phyloP scores from a whole-genome alignment of 1,140 invertebrate species.

The Arion vulgaris region DNA sequence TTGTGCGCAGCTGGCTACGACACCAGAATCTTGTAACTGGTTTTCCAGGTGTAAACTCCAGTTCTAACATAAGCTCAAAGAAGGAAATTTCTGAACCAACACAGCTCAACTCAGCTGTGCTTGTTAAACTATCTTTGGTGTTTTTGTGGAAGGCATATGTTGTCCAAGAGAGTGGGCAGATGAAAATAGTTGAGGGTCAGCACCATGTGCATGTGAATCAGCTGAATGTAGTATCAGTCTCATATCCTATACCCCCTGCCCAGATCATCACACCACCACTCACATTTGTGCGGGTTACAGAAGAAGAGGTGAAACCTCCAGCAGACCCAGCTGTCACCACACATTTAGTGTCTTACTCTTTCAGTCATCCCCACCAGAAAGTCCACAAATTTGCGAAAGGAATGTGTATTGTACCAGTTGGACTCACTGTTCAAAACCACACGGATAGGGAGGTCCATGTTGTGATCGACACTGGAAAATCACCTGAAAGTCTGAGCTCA shows the following conservation, averaged over 20 bases:
- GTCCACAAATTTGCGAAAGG: constrained; percentile 58
- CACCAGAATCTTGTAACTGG: not conserved
- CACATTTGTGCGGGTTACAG: constrained; percentile 57
- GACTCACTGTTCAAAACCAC: constrained; percentile 61
- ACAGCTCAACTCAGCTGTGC: constrained; percentile 60
- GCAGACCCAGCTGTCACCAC: constrained; percentile 62
- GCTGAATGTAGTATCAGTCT: constrained; percentile 61
- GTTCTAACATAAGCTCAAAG: not conserved
- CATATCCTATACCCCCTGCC: constrained; percentile 60
- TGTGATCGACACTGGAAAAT: constrained; percentile 65
- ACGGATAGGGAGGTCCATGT: constrained; percentile 57
- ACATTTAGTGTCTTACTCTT: constrained; percentile 61
- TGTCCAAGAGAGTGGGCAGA: constrained; percentile 61
- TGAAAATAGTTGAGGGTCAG: constrained; percentile 64
- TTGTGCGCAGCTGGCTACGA: constrained; percentile 51
- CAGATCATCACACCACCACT: constrained; percentile 57
- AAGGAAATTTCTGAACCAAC: constrained; percentile 6
- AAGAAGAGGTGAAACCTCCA: constrained; percentile 44
- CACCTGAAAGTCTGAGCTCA: constrained; percentile 57
- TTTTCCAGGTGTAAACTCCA: not conserved
- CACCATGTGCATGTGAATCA: constrained; percentile 69
- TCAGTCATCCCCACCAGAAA: constrained; percentile 54
- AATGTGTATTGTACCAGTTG: constrained; percentile 63
- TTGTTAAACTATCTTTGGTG: constrained; percentile 63
- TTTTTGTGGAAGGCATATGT: constrained; percentile 70